These are phyloP conservation scores for Schizopygopsis malacanthus DNA, from an alignment of 2,797 vertebrate species.

Conservation along the genomic window DNA sequence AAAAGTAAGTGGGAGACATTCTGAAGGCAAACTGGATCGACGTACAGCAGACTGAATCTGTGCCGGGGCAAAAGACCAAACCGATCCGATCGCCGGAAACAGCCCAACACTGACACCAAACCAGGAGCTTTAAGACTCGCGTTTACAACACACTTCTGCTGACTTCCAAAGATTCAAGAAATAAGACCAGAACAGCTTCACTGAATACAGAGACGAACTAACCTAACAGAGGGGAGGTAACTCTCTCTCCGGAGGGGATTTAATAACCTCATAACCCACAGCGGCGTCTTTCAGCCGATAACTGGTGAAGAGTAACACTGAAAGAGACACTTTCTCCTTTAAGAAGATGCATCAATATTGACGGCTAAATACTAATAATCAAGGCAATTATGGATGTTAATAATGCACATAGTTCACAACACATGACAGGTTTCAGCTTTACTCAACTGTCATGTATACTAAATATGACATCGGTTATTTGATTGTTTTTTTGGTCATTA, in stretches of 20 bases:
- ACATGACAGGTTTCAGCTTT: constrained; percentile 4
- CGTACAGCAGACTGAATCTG: constrained; percentile 62
- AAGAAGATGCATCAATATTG: background rate
- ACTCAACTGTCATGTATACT: background rate
- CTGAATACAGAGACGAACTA: background rate
- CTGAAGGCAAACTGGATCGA: constrained; percentile 52
- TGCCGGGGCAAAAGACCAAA: constrained; percentile 67
- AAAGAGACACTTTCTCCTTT: background rate
- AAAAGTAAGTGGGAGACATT: constrained; percentile 47
- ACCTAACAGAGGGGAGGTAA: background rate
- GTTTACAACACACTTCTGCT: constrained; percentile 3
- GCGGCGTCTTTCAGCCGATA: constrained; percentile 22
- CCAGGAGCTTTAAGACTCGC: background rate
- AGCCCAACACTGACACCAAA: constrained; percentile 43
- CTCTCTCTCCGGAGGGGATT: background rate
- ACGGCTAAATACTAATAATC: background rate
- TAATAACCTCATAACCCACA: constrained; percentile 21
- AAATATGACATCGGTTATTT: background rate
- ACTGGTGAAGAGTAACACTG: constrained; percentile 14
- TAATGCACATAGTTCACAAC: background rate
- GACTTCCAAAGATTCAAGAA: background rate
- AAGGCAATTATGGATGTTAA: constrained; percentile 3
- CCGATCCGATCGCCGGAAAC: constrained; percentile 38
- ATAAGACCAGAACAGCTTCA: constrained; percentile 5
- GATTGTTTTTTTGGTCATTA: background rate